These are phyloP conservation scores for Tilapia sparmanii DNA, from an alignment of 2,113 vertebrate species.

Conservation along the genomic window DNA sequence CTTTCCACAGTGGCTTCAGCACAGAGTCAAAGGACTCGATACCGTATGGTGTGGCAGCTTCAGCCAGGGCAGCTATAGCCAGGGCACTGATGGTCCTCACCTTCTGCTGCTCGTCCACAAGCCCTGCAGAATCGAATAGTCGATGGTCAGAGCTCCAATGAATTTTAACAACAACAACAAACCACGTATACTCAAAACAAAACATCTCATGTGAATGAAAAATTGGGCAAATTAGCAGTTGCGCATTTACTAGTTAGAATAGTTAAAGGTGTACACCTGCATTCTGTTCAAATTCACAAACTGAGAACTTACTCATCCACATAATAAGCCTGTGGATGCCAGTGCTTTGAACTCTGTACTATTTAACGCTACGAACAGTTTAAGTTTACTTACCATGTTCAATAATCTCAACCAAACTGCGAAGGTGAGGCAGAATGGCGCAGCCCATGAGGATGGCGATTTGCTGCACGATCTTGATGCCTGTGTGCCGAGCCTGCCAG, in stretches of 20 bases:
- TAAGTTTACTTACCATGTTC: constrained; percentile 83
- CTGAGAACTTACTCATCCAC: neutral
- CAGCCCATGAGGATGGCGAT: constrained; percentile 99
- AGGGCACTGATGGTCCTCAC: constrained; percentile 97
- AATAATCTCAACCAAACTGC: constrained; percentile 98
- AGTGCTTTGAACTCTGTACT: neutral
- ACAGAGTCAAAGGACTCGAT: constrained; percentile 99
- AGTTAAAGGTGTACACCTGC: neutral
- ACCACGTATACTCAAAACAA: neutral
- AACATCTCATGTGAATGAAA: neutral
- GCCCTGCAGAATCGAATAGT: constrained; percentile 66
- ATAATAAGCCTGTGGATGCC: neutral
- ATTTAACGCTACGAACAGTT: neutral
- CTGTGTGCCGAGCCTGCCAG: constrained; percentile 96
- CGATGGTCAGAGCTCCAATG: neutral
- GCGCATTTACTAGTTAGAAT: neutral
- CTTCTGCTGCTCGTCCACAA: constrained; percentile 98
- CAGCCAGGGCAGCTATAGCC: constrained; percentile 95
- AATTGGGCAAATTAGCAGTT: neutral
- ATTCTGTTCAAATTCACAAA: neutral
- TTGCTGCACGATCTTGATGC: constrained; percentile 99
- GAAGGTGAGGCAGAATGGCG: constrained; percentile 94
- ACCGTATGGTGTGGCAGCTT: constrained; percentile 96
- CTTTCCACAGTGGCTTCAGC: constrained; percentile 97
- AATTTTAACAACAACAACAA: neutral